These are phyloP conservation scores for Artemia franciscana DNA, from an alignment of 1,140 invertebrate species.

Conservation along the genomic window DNA sequence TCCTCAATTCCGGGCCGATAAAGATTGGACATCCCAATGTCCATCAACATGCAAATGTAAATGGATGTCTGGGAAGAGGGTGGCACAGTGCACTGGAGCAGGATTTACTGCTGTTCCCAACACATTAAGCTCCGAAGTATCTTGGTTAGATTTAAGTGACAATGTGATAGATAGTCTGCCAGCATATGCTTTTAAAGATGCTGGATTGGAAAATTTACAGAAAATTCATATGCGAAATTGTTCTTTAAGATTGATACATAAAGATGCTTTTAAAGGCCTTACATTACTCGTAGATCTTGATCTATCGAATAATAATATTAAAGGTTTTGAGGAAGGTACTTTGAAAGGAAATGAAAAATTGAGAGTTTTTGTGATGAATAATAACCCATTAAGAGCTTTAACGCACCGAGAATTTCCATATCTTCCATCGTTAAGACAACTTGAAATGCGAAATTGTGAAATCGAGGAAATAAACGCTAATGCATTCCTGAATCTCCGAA, in stretches of 20 bases:
- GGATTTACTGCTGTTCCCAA: slow-evolving; percentile 46
- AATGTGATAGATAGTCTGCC: slow-evolving; percentile 48
- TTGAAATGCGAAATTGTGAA: slow-evolving; percentile 50
- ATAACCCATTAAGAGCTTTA: slow-evolving; percentile 39
- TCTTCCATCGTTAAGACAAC: slow-evolving; percentile 37
- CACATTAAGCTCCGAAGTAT: slow-evolving; percentile 50
- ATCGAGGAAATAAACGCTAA: slow-evolving; percentile 40
- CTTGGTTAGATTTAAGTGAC: slow-evolving; percentile 55
- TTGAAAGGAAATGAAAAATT: slow-evolving; percentile 48
- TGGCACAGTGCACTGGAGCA: slow-evolving; percentile 49
- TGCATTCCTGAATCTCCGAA: slow-evolving; percentile 37
- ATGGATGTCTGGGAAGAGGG: slow-evolving; percentile 69
- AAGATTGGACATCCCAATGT: slow-evolving; percentile 58
- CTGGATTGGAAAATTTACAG: slow-evolving; percentile 57
- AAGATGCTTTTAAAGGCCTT: slow-evolving; percentile 58
- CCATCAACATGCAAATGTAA: slow-evolving; percentile 56
- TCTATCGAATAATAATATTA: slow-evolving; percentile 44
- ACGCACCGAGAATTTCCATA: slow-evolving; percentile 38
- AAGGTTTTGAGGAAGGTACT: slow-evolving; percentile 36
- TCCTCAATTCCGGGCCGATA: too few relatives aligned
- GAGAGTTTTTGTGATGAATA: slow-evolving; percentile 36
- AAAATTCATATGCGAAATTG: slow-evolving; percentile 48
- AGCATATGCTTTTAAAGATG: slow-evolving; percentile 50
- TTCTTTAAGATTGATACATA: slow-evolving; percentile 43
- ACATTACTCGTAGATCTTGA: slow-evolving; percentile 68